Conservation (phyloP, 2,888 invertebrate species). For the Chironomus tentans region DNA sequence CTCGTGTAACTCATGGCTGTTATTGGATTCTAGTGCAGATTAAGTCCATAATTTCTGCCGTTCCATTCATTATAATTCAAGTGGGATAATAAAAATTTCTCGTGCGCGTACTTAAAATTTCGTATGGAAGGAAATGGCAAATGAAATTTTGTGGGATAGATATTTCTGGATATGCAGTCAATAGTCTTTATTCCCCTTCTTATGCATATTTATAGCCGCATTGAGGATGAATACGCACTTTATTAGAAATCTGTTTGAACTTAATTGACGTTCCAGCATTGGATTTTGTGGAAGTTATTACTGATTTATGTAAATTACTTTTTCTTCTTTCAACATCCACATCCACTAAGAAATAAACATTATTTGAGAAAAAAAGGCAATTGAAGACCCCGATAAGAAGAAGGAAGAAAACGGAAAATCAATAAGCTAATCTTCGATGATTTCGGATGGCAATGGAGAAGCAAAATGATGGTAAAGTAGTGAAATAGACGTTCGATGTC, state of each 20-base stretch:
- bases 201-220: not conserved
- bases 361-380: not conserved
- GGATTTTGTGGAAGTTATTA: conserved; percentile 22
- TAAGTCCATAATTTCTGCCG: conserved; percentile 21
- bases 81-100: conserved; percentile 25
- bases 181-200: not conserved
- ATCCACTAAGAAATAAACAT: too few species aligned
- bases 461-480: not conserved
- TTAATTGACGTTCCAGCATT: not conserved
- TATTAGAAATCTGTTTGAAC: conserved; percentile 15
- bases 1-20: conserved; percentile 13
- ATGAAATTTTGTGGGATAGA: not conserved
- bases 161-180: not conserved
- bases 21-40: conserved; percentile 23
- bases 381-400: not conserved
- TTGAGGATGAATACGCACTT: not conserved
- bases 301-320: conserved; percentile 25
- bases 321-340: not conserved
- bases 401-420: conserved; percentile 17
- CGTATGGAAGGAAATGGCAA: not conserved
- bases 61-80: conserved; percentile 10
- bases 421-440: conserved; percentile 23
- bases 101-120: too few species aligned
- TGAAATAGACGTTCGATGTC: not conserved
- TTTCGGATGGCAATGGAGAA: not conserved